A percentile compares a stretch with the other conserved stretches of the same genome.
phyloP scores from a whole-genome alignment of 2,888 invertebrate genomes.

The Quadroppia sp. region DNA sequence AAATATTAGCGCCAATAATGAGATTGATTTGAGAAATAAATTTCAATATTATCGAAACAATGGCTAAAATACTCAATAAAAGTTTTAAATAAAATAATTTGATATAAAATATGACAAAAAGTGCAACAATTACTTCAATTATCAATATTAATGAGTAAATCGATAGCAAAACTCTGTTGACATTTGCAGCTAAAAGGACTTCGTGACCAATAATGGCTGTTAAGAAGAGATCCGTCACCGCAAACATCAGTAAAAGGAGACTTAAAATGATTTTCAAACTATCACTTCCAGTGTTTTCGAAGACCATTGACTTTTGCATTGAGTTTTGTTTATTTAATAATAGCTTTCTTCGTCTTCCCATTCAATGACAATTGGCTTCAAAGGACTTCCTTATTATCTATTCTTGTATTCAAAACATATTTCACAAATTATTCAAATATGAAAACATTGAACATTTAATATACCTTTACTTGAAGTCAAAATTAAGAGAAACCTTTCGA shows the following conservation, averaged over 20 bases:
- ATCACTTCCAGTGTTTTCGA: background rate
- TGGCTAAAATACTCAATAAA: slow-evolving; percentile 24
- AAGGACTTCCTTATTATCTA: slow-evolving; percentile 26
- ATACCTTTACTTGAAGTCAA: background rate
- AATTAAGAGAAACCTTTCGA: background rate
- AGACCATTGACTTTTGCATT: background rate
- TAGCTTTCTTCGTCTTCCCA: background rate
- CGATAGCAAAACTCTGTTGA: slow-evolving; percentile 3
- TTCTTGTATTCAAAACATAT: background rate
- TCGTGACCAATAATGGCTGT: slow-evolving; percentile 13
- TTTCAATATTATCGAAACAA: slow-evolving; percentile 1
- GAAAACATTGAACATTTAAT: no score
- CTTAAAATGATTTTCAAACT: slow-evolving; percentile 3
- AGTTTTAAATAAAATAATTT: background rate
- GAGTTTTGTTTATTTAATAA: slow-evolving; percentile 9
- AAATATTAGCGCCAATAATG: slow-evolving; percentile 12
- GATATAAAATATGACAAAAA: slow-evolving; percentile 23
- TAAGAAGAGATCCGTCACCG: slow-evolving; percentile 5
- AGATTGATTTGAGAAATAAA: slow-evolving; percentile 20
- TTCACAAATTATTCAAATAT: background rate
- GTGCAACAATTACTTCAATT: slow-evolving; percentile 5
- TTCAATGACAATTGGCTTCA: background rate
- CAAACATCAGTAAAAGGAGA: background rate
- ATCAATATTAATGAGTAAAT: slow-evolving; percentile 23
- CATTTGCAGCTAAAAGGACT: background rate